These are phyloP conservation scores for Tetrapedia diversipes DNA, from an alignment of 2,888 invertebrate species.

Conservation along the genomic window DNA sequence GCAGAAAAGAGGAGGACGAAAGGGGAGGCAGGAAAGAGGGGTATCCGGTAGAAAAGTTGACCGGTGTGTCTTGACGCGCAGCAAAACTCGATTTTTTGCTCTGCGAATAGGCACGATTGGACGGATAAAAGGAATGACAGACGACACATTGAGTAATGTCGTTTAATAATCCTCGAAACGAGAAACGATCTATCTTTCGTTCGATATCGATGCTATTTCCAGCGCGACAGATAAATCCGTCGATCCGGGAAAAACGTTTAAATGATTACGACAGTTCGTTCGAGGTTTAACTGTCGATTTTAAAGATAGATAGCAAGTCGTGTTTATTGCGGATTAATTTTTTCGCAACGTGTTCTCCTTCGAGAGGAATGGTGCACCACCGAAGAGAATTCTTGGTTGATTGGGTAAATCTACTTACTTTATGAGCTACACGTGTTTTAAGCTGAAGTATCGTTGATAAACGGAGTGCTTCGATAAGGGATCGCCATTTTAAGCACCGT, in stretches of 20 bases:
- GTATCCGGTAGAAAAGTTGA: slow-evolving; percentile 1
- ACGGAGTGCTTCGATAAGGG: neutral
- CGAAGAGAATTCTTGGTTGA: too few relatives aligned
- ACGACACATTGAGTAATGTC: slow-evolving; percentile 6
- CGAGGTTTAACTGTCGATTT: slow-evolving; percentile 13
- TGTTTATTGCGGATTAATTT: slow-evolving; percentile 10
- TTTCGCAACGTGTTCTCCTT: neutral
- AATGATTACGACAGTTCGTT: neutral
- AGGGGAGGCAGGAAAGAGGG: slow-evolving; percentile 10
- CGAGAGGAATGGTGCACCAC: neutral
- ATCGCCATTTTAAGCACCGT: too few relatives aligned
- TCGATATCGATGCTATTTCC: neutral
- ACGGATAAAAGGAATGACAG: slow-evolving; percentile 29
- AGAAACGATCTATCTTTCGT: slow-evolving; percentile 24
- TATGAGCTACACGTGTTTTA: too few relatives aligned
- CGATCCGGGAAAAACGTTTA: slow-evolving; percentile 11
- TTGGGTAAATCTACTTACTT: too few relatives aligned
- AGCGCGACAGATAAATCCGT: slow-evolving; percentile 5
- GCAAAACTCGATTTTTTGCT: neutral
- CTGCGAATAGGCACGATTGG: neutral
- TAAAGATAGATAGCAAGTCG: neutral
- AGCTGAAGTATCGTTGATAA: neutral
- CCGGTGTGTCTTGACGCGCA: neutral
- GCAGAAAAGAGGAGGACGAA: slow-evolving; percentile 18
- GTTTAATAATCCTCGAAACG: slow-evolving; percentile 15